Conservation (phyloP, 2,797 vertebrate genomes). For the Dicrostonyx torquatus region DNA sequence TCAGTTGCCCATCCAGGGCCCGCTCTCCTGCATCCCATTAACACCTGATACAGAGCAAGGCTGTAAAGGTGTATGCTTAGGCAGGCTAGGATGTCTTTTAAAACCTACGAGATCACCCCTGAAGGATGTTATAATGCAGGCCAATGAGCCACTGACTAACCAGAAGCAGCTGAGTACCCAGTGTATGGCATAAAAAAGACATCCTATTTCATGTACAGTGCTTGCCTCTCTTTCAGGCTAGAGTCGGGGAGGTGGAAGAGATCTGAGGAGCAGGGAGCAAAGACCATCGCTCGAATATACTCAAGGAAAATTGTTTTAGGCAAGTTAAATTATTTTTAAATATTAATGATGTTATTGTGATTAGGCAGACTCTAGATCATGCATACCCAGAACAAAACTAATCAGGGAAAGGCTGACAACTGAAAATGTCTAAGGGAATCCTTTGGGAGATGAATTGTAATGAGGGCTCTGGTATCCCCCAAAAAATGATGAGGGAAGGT, state of each 20-base stretch:
- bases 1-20: slow-evolving; percentile 53
- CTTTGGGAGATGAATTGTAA: not conserved
- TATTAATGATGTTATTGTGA: not conserved
- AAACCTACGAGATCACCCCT: not conserved
- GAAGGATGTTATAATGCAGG: slow-evolving; percentile 27
- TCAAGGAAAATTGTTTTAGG: not conserved
- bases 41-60: slow-evolving; percentile 57
- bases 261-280: not conserved
- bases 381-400: slow-evolving; percentile 26
- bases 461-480: not conserved
- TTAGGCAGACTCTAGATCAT: not conserved
- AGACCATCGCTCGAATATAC: not conserved
- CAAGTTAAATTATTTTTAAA: slow-evolving; percentile 36
- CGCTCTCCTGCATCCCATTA: slow-evolving; percentile 55
- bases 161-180: slow-evolving; percentile 13
- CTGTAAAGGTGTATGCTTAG: slow-evolving; percentile 21
- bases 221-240: slow-evolving; percentile 7
- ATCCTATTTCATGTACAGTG: slow-evolving; percentile 2
- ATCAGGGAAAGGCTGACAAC: slow-evolving; percentile 35
- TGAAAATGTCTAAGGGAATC: not conserved
- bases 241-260: not conserved
- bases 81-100: slow-evolving; percentile 43
- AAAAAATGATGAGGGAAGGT: not conserved
- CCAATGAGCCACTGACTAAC: slow-evolving; percentile 28
- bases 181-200: slow-evolving; percentile 33